A percentile compares a stretch with the other conserved stretches of the same genome.
phyloP scores from a whole-genome alignment of 2,113 vertebrate genomes.

The Mesoclemmys tuberculata region DNA sequence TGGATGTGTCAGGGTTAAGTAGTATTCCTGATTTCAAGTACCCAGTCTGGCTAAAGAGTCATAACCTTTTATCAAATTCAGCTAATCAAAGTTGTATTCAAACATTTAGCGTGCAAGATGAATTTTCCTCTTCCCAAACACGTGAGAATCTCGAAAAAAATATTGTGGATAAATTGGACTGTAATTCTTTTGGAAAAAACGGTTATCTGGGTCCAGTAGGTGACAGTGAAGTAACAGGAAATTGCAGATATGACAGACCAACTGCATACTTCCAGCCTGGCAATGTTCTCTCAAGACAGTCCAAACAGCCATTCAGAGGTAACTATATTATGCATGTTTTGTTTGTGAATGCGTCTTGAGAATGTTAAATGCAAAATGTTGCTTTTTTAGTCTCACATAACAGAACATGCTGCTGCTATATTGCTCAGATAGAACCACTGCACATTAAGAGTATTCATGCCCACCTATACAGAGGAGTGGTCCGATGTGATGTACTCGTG shows the following conservation, averaged over 20 bases:
- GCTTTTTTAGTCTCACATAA: not conserved
- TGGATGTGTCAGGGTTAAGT: slow-evolving; percentile 81
- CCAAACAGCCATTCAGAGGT: slow-evolving; percentile 60
- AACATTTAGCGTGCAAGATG: not conserved
- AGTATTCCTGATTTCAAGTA: slow-evolving; percentile 82
- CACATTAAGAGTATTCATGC: not conserved
- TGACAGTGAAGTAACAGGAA: slow-evolving; percentile 25
- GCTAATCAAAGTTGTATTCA: not conserved
- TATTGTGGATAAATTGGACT: slow-evolving; percentile 34
- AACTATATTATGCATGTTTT: not conserved
- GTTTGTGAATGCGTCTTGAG: not conserved
- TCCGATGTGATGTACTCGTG: not conserved
- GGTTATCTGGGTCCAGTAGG: not conserved
- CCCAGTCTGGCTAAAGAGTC: slow-evolving; percentile 79
- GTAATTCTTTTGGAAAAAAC: slow-evolving; percentile 1
- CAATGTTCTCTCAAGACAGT: not conserved
- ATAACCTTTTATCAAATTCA: slow-evolving; percentile 57
- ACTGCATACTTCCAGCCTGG: not conserved
- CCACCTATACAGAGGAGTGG: not conserved
- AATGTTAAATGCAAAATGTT: not conserved
- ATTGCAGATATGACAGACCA: not conserved
- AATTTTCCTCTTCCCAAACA: not conserved
- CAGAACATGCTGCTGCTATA: accelerated
- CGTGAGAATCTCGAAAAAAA: slow-evolving; percentile 8
- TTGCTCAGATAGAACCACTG: not conserved